Evolutionary conservation across 2,888 invertebrate genomes (phyloP).

Genomic region (Oithona nana): DNA sequence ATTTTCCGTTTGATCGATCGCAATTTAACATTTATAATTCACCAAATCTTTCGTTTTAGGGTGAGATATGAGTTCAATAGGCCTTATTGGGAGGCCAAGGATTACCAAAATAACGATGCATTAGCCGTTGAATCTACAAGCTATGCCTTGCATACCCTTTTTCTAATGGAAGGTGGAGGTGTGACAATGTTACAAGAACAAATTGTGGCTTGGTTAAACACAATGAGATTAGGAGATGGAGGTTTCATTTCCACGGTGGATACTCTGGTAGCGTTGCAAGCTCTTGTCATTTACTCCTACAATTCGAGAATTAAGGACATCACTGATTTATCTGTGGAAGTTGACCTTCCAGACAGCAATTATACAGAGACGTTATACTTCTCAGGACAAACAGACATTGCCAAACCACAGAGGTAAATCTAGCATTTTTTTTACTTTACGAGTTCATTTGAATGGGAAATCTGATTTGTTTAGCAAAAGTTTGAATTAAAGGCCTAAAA

Average conservation of each 20-base stretch:
- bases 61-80: constrained; percentile 28
- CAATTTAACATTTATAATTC: no score
- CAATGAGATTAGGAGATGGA: constrained; percentile 28
- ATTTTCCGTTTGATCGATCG: no score
- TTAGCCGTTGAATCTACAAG: constrained; percentile 35
- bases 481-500: no score
- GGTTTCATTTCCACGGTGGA: constrained; percentile 32
- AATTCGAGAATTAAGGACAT: constrained; percentile 28
- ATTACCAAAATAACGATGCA: constrained; percentile 31
- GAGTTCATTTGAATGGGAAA: no score
- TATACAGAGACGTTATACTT: constrained; percentile 20
- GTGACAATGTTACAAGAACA: constrained; percentile 27
- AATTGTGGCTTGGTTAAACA: constrained; percentile 31
- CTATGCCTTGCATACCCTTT: constrained; percentile 31
- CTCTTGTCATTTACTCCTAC: constrained; percentile 32
- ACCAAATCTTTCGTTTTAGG: constrained; percentile 7
- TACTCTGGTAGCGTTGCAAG: constrained; percentile 34
- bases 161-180: constrained; percentile 24
- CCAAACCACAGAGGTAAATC: constrained; percentile 19
- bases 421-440: no score
- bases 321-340: constrained; percentile 27
- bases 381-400: constrained; percentile 15
- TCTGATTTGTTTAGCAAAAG: no score
- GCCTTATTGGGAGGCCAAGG: constrained; percentile 29
- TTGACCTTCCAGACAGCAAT: constrained; percentile 26